Evolutionary conservation across 1,140 invertebrate genomes (phyloP), one percentile per base, ranked within the genome.

Genomic region (Leptopilina clavipes): DNA sequence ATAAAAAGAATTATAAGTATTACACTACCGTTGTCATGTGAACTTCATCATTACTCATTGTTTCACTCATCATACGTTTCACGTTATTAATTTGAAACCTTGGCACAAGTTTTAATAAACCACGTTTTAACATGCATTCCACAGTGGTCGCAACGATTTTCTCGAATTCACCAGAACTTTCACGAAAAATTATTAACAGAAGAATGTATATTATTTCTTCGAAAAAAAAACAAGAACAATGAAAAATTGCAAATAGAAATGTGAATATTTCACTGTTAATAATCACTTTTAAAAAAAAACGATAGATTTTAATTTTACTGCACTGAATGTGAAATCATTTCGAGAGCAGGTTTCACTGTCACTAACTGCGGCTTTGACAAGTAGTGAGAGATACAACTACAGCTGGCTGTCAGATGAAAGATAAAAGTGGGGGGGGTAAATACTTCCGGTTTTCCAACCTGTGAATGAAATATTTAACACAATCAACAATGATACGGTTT

Each of bases 1-100:
- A 48, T 17, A 71, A 31, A 8, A 56, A 17, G 10, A 45, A 17
- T 9, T 6, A 6, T 71, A 45, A 48, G 19, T 14, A 11, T 18
- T 11, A 81, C 85, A 40, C 82, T 74, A 90, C 89, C 70, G 88
- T 88, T 77, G 89, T 88, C 87, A 89, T 89, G 44, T 88, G 82
- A 78, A 82, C 77, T 52, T 90, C 87, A 84, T 89, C 86, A 40
- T 86, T 83, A 73, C 72, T 80, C 19, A 79, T 44, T 76, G 71
- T 76, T 72, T 82, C 79, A 71, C 76, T 83, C 86, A 86, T 88
- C 78, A 82, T 86, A 84, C 65, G 81, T 71, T 75, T 77, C 19
- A 72, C 31, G 19, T 45, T 56, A 31, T 18, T 10, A 48, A 65
- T n/a, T 65, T 65, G 22, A 8, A 65, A 65, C 59, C 1, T 31